Conservation (phyloP, 2,113 vertebrate genomes). For the Riparia riparia region DNA sequence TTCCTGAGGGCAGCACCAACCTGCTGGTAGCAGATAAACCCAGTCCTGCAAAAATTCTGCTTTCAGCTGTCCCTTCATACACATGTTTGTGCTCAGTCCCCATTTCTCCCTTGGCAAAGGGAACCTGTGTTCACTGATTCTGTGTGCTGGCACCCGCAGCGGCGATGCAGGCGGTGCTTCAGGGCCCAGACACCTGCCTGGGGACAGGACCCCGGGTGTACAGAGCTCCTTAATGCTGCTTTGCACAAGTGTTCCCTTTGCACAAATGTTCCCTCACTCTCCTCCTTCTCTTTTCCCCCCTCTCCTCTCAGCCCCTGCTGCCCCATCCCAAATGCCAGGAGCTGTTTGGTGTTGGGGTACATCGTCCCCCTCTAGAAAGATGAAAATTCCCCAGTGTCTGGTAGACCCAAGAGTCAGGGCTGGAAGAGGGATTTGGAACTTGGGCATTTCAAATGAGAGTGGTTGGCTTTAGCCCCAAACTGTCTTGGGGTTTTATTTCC, state of each 20-base stretch:
- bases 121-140: neutral
- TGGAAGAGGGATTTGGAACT: neutral
- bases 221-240: fast-evolving
- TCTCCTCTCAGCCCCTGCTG: neutral
- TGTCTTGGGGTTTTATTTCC: neutral
- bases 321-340: neutral
- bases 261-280: neutral
- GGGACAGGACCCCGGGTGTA: neutral
- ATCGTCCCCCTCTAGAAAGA: neutral
- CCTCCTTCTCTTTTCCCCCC: neutral
- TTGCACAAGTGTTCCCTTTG: neutral
- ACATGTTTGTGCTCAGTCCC: fast-evolving
- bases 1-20: neutral
- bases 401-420: neutral
- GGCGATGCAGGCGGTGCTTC: neutral
- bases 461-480: neutral
- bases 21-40: neutral
- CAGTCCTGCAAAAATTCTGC: neutral
- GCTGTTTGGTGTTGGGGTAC: neutral
- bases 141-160: neutral
- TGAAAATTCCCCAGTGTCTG: neutral
- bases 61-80: neutral
- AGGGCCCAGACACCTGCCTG: fast-evolving
- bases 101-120: neutral
- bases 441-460: neutral